Base-by-base conservation (phyloP, 2,113 vertebrate species). In the Boulengeromyrus knoepffleri region DNA sequence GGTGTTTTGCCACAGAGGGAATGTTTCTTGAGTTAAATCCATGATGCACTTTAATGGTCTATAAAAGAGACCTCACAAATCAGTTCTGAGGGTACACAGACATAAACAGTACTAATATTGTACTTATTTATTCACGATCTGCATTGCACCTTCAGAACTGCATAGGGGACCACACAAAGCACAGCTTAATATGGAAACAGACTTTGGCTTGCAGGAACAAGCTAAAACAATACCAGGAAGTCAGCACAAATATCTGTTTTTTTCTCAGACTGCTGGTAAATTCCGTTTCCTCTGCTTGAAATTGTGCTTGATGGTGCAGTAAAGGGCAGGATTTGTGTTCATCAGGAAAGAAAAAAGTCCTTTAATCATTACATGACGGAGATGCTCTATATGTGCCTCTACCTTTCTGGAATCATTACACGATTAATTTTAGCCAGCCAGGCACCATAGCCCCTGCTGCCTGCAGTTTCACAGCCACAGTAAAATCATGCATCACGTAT, bases 191-290 rank as follows among this genome's bases (percentile, higher is more conserved):
- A 50, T 50, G 47, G 24, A 47, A 27, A 36, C 49, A 56, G 49
- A 53, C 47, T 56, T 53, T n/a, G 46, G 77, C 50, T 53, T n/a
- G 15, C 50, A 53, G 10, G 17, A 53, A 52, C 3, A 21, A 87
- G 1, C 85, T 87, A 31, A 87, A 53, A 56, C 85, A 87, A 87
- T 87, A 87, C 45, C 85, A 87, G 85, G 85, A 87, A 53, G 50
- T 27, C 24, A 49, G 50, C 85, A 52, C 46, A 53, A 53, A 47
- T 12, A 31, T 21, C 10, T 36, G 15, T 47, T 19, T 50, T 42
- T 27, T 47, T 36, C 27, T 39, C 50, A 50, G 31, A 52, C 50
- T 17, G 12, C 31, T 27, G 19, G 27, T 47, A 56, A 87, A 87
- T 31, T 31, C 15, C 19, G 56, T 52, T 53, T 19, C 74, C 36